Evolutionary conservation across 2,113 vertebrate species (phyloP), one percentile per base, ranked within the genome.

Genomic region (Cephalopholis sonnerati): DNA sequence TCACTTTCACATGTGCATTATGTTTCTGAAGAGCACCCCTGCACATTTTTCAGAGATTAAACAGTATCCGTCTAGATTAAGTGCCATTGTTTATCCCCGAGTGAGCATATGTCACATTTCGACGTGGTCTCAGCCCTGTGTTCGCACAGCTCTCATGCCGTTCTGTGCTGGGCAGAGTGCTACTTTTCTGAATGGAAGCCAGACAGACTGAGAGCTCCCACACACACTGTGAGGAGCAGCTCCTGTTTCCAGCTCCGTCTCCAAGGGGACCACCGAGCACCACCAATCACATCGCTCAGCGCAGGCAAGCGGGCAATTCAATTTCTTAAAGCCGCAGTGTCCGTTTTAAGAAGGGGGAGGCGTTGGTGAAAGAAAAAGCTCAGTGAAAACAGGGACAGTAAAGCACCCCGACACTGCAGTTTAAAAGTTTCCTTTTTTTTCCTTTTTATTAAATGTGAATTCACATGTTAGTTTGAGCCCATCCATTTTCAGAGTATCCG

Each of bases 301-400:
- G 46, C 77, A 68, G 55, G 79, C 85, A 81, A 79, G 95, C 94
- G 95, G 92, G 91, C 82, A 55, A 94, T 96, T 96, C 94, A 94
- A 96, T 93, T 95, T 92, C 92, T 96, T 96, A 95, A 96, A 96
- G 95, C 81, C 36, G 81, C 93, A 92, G 89, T 13, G 83, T 86
- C 86, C 74, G 17, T 81, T 72, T 65, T 44, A 10, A 57, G 25
- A 46, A 39, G 58, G 64, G 46, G 58, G 64, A 50, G 53, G 41
- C 24, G 51, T 70, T n/a, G 32, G 50, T 20, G 68, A 69, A 48
- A 57, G 63, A 48, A 73, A 55, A 75, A 51, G 46, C 24, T 64
- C 18, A 84, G 46, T 25, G 50, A 62, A 27, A 77, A 78, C 25
- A 67, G 64, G 53, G 59, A 82, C 66, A 91, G 89, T 83, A 87